Evolutionary conservation across 2,888 invertebrate genomes (phyloP).

Genomic region (Thymelicus lineola): DNA sequence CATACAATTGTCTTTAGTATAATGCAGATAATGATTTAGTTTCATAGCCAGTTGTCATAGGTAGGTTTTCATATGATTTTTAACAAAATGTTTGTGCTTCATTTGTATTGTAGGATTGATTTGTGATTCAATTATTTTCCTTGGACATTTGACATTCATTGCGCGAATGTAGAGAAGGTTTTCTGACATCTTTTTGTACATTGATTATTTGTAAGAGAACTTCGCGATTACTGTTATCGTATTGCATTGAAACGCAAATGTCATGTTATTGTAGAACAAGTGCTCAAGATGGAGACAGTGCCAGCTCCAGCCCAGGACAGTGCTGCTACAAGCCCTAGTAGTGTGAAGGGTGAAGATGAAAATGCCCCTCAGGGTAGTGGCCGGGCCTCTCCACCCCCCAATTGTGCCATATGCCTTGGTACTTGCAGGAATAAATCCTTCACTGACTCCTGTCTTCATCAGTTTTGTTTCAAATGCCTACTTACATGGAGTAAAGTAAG

Average conservation of each 20-base stretch:
- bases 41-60: not conserved
- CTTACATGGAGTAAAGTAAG: slow-evolving; percentile 96
- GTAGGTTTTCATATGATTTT: not conserved
- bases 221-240: not conserved
- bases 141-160: not conserved
- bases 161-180: not conserved
- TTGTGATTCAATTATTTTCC: not conserved
- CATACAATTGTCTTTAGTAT: not conserved
- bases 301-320: slow-evolving; percentile 61
- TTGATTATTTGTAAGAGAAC: not conserved
- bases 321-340: slow-evolving; percentile 73
- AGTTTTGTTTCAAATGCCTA: slow-evolving; percentile 97
- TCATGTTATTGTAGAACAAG: not conserved
- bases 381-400: slow-evolving; percentile 90
- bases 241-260: not conserved
- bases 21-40: slow-evolving; percentile 40
- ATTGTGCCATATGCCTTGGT: slow-evolving; percentile 97
- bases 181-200: not conserved
- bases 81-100: not conserved
- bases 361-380: slow-evolving; percentile 69
- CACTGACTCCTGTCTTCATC: slow-evolving; percentile 96
- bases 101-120: not conserved
- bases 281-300: slow-evolving; percentile 64
- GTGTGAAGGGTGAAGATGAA: slow-evolving; percentile 78
- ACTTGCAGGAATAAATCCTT: slow-evolving; percentile 94